phyloP scores from a whole-genome alignment of 2,113 vertebrate species.

The Chiloscyllium plagiosum region DNA sequence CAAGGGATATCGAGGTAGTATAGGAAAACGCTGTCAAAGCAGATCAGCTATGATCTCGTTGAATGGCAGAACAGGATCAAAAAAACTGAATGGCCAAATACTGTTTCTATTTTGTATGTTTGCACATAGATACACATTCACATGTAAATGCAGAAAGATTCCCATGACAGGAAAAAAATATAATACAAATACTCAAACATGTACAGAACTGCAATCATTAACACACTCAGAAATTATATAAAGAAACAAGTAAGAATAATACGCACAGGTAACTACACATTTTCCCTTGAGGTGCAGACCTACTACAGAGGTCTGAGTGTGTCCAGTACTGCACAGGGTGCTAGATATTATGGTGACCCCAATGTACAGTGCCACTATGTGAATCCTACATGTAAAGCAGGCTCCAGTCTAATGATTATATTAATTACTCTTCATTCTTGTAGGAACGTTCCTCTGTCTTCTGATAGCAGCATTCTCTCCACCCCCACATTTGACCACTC shows the following conservation, averaged over 20 bases:
- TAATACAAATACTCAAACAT: background rate
- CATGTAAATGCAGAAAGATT: background rate
- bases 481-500: fast-evolving
- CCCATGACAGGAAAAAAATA: background rate
- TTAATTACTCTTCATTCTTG: constrained; percentile 38
- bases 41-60: too few species aligned
- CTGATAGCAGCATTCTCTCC: constrained; percentile 12
- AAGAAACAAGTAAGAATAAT: background rate
- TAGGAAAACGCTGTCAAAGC: too few species aligned
- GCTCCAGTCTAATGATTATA: constrained; percentile 39
- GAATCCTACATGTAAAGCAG: constrained; percentile 4
- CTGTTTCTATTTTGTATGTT: too few species aligned
- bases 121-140: background rate
- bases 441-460: constrained; percentile 12
- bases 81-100: too few species aligned
- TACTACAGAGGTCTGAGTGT: background rate
- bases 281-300: background rate
- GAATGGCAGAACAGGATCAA: too few species aligned
- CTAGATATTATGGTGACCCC: constrained; percentile 2
- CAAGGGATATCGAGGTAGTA: too few species aligned
- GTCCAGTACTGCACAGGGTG: background rate
- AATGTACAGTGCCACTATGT: background rate
- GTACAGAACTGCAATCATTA: background rate
- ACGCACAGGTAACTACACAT: background rate
- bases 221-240: background rate